Conservation (phyloP, 2,888 invertebrate species). For the Drosophila meridionalis region DNA sequence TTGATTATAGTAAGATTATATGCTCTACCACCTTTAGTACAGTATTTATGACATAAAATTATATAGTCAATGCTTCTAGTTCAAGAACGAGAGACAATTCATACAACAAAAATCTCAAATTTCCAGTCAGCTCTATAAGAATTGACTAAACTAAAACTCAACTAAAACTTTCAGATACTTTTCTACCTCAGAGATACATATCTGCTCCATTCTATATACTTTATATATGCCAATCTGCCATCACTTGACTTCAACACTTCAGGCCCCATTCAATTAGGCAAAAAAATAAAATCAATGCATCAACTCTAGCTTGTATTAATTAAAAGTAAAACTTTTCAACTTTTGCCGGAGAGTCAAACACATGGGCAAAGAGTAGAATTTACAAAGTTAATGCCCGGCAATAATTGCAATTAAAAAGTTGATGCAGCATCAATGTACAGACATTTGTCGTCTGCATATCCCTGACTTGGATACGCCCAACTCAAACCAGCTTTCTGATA, state of each 20-base stretch:
- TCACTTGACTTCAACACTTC: background rate
- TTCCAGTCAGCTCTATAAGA: too few species aligned
- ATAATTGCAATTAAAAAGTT: conserved; percentile 21
- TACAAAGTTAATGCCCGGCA: background rate
- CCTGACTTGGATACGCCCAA: background rate
- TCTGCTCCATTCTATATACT: background rate
- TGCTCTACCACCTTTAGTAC: too few species aligned
- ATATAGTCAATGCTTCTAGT: too few species aligned
- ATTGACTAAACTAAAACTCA: too few species aligned
- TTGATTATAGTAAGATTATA: too few species aligned
- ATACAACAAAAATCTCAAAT: too few species aligned
- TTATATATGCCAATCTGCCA: background rate
- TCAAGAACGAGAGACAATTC: too few species aligned
- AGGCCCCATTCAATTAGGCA: background rate
- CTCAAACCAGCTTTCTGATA: background rate
- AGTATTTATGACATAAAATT: too few species aligned
- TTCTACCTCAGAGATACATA: background rate
- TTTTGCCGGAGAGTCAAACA: conserved; percentile 2
- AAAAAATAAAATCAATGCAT: background rate
- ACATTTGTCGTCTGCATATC: background rate
- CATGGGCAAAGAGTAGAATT: background rate
- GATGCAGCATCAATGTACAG: background rate
- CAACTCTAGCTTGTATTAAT: background rate
- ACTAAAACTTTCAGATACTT: background rate
- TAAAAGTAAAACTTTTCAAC: conserved; percentile 11